Evolutionary conservation across 1,140 invertebrate species (phyloP).

Genomic region (Pectinophora gossypiella): DNA sequence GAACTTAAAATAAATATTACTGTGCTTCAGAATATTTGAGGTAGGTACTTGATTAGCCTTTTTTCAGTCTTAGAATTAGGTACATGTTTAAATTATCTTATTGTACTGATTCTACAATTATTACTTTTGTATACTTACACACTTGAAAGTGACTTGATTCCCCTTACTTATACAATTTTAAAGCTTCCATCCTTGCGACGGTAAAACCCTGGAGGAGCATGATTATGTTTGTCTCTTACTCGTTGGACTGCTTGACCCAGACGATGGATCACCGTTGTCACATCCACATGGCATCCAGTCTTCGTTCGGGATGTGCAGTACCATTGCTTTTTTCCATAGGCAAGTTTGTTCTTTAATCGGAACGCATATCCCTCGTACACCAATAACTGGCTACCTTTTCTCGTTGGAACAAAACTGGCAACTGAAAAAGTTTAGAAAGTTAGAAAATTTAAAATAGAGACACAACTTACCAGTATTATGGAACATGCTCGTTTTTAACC

Average conservation of each 20-base stretch:
- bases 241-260: slow-evolving; percentile 41
- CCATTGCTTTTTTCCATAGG: slow-evolving; percentile 68
- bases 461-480: too few species aligned
- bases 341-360: slow-evolving; percentile 63
- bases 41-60: too few species aligned
- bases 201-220: slow-evolving; percentile 59
- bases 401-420: slow-evolving; percentile 59
- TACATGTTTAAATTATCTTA: too few species aligned
- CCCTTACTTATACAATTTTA: too few species aligned
- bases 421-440: slow-evolving; percentile 38
- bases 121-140: too few species aligned
- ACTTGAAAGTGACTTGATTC: too few species aligned
- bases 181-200: slow-evolving; percentile 57
- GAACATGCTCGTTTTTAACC: too few species aligned
- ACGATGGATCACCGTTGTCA: slow-evolving; percentile 45
- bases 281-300: slow-evolving; percentile 59
- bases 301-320: slow-evolving; percentile 60
- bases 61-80: too few species aligned
- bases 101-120: too few species aligned
- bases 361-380: slow-evolving; percentile 63
- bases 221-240: slow-evolving; percentile 56
- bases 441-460: too few species aligned
- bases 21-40: too few species aligned
- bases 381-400: slow-evolving; percentile 58
- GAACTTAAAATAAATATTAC: too few species aligned